phyloP scores from a whole-genome alignment of 2,888 invertebrate species.

The Flexamia atlantica region DNA sequence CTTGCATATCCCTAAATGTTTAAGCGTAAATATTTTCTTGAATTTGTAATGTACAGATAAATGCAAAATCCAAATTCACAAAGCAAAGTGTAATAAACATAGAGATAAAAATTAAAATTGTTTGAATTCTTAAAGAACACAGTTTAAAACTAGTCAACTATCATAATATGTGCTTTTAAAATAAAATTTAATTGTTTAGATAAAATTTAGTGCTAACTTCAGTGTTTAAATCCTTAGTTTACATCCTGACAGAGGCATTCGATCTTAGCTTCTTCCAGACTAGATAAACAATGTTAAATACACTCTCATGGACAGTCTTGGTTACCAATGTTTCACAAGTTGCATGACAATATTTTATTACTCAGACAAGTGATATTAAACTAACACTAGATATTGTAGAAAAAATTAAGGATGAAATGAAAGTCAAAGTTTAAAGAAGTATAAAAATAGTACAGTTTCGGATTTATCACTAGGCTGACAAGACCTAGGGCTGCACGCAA shows the following conservation, averaged over 20 bases:
- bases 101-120: not conserved
- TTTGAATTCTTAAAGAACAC: not conserved
- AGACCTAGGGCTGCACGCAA: too few species aligned
- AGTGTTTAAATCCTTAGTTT: not conserved
- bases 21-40: constrained; percentile 26
- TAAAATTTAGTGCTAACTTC: not conserved
- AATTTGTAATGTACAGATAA: not conserved
- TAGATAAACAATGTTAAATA: constrained; percentile 11
- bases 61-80: not conserved
- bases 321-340: not conserved
- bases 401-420: too few species aligned
- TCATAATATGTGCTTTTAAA: not conserved
- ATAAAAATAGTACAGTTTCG: too few species aligned
- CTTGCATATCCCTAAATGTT: not conserved
- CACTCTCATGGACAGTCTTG: constrained; percentile 72
- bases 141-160: not conserved
- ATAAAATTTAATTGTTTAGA: too few species aligned
- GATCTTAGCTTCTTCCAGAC: not conserved
- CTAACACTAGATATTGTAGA: too few species aligned
- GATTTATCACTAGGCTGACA: too few species aligned
- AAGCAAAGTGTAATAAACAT: not conserved
- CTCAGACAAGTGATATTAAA: too few species aligned
- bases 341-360: not conserved
- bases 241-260: not conserved
- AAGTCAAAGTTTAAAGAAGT: too few species aligned